phyloP scores from a whole-genome alignment of 2,797 vertebrate genomes.

The Fratercula arctica region DNA sequence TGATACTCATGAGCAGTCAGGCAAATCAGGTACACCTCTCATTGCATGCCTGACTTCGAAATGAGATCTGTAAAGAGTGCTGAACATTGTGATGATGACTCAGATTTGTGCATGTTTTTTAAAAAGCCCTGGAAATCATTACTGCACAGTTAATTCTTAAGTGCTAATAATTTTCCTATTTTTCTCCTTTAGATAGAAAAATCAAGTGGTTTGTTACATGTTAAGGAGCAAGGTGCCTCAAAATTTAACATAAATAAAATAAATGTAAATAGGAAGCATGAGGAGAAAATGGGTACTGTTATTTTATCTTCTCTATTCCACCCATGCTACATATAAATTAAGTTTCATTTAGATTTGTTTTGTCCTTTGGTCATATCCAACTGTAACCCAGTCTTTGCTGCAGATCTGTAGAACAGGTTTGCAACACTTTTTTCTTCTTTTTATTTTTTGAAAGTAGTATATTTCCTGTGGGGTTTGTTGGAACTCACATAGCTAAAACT shows the following conservation, averaged over 20 bases:
- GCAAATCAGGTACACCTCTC: neutral
- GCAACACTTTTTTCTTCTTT: neutral
- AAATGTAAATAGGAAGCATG: constrained; percentile 29
- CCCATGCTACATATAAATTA: neutral
- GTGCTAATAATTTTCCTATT: constrained; percentile 43
- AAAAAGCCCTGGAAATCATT: neutral
- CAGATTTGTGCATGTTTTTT: constrained; percentile 23
- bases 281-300: neutral
- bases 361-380: neutral
- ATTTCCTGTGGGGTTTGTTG: neutral
- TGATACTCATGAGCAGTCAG: neutral
- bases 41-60: constrained; percentile 19
- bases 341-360: constrained; percentile 46
- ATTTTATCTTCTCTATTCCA: constrained; percentile 13
- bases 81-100: neutral
- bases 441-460: neutral
- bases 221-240: constrained; percentile 34
- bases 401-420: constrained; percentile 1
- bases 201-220: constrained; percentile 20
- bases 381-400: neutral
- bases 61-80: neutral
- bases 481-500: neutral
- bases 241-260: constrained; percentile 4
- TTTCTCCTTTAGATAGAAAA: constrained; percentile 50
- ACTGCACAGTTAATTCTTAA: constrained; percentile 9